Base-by-base conservation (phyloP, 2,888 invertebrate species). In the Hofmannophila pseudospretella region DNA sequence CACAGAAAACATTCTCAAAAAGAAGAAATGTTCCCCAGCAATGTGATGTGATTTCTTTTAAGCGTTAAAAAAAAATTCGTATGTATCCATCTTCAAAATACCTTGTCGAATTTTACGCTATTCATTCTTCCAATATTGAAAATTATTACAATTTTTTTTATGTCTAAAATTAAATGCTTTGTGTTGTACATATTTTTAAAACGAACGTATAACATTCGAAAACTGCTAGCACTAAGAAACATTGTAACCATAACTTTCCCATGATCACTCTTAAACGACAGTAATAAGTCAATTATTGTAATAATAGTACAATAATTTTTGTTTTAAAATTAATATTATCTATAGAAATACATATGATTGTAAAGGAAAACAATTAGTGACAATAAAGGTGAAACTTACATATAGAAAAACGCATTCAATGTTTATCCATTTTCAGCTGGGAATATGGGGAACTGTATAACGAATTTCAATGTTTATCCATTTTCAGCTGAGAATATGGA, bases 161-260 rank as follows among this genome's bases (percentile, higher is more conserved):
- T 76, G 72, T 78, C 82, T 86, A 85, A 82, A 84, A 82, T 84
- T 86, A 86, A 86, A 86, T 86, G 86, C 86, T 81, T 84, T 67
- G 60, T 79, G 76, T 86, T 86, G 86, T 85, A 85, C 85, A 86
- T 80, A 72, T 60, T 58, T 65, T 68, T 67, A 41, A n/a, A 69
- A 69, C 64, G 69, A 66, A 62, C 65, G 62, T 49, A 31, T 22
- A 42, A 51, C 62, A 67, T 56, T 54, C 61, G 50, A 45, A 45
- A 51, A 58, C 55, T 55, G 57, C 54, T 54, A 44, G 54, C 52
- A 48, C 60, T 54, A 59, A 60, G 54, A 58, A 57, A 68, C 67
- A 67, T 66, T 66, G 64, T 65, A n/a, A n/a, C 63, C 64, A 16
- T 65, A 67, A 67, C 70, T 69, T 58, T 72, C 77, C 67, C 75